Percentiles rank a stretch among this genome's conserved stretches.
phyloP scores from a whole-genome alignment of 2,797 vertebrate genomes.

The Channallabes apus region DNA sequence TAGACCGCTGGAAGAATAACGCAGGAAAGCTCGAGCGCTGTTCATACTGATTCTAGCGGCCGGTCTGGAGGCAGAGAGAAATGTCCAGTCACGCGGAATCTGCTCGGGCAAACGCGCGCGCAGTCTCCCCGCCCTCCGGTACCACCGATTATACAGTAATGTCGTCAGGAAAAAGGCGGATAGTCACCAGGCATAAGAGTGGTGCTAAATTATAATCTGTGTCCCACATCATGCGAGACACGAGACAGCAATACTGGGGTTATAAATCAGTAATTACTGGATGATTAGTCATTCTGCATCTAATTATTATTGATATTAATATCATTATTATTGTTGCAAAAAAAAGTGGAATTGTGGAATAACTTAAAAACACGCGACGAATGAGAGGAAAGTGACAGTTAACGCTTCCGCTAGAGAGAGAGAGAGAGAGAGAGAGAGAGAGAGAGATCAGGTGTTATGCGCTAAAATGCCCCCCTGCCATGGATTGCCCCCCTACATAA shows the following conservation, averaged over 20 bases:
- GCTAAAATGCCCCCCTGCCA: too few relatives aligned
- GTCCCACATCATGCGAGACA: background rate
- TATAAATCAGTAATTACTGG: too few relatives aligned
- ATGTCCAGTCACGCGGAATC: background rate
- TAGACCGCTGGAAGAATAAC: constrained; percentile 58
- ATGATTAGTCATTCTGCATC: too few relatives aligned
- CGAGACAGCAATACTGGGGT: background rate
- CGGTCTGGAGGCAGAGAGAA: background rate
- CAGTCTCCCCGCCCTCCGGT: constrained; percentile 40
- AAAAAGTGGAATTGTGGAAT: too few relatives aligned
- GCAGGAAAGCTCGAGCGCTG: background rate
- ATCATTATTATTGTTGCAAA: too few relatives aligned
- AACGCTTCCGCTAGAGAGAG: too few relatives aligned
- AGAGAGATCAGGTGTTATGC: too few relatives aligned
- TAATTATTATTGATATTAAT: too few relatives aligned
- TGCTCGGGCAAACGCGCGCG: background rate
- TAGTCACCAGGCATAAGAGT: background rate
- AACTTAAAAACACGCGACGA: too few relatives aligned
- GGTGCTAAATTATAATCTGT: background rate
- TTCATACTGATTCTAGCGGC: constrained; percentile 14
- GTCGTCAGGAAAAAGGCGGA: background rate
- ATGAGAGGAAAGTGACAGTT: too few relatives aligned
- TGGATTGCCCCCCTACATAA: too few relatives aligned
- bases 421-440: too few relatives aligned
- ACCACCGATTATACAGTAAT: constrained; percentile 34